Evolutionary conservation across 1,140 invertebrate species (phyloP), one percentile per base, ranked within the genome.

Genomic region (Brachionus asplanchnoidis): DNA sequence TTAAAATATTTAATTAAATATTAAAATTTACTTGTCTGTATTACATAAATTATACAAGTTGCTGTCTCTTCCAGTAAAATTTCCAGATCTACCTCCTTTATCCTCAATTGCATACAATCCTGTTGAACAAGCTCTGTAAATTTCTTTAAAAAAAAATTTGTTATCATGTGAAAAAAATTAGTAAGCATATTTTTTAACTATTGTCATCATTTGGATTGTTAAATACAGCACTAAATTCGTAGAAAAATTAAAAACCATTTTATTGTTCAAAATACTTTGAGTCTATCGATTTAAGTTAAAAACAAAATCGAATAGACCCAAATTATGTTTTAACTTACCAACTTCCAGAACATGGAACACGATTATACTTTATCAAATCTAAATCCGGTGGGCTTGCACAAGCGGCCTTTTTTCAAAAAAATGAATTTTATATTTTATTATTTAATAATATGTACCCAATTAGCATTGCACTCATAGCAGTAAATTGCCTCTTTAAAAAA

Each of bases 401-500:
- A 40, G 68, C 50, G 17, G 50, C 50, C 50, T 56, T 56, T 56
- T 56, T 3, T n/a, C 14, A 56, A 17, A 56, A 50, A 23, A 56
- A 56, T 17, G 17, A 56, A 56, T 2, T 56, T 56, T 17, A 17
- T 20, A 17, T 17, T 56, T 17, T 56, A 8, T n/a, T 17, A 6
- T 5, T 20, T 56, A 56, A 56, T 44, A 56, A 56, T 56, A 7
- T 20, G 11, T 40, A 40, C 28, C 68, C 68, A 73, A 40, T 73
- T 73, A 17, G 68, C 32, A 17, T 73, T 40, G 8, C 68, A 73
- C 40, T 73, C 68, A 44, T 73, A 73, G 8, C 68, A 73, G 68
- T 40, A 73, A 73, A 73, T 73, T 36, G 68, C 68, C 3, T 73
- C 68, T 73, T 40, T 73, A 68, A 68, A 9, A 11, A 68, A 32